Base-by-base conservation (phyloP, 2,113 vertebrate genomes). In the Protobothrops flavoviridis region DNA sequence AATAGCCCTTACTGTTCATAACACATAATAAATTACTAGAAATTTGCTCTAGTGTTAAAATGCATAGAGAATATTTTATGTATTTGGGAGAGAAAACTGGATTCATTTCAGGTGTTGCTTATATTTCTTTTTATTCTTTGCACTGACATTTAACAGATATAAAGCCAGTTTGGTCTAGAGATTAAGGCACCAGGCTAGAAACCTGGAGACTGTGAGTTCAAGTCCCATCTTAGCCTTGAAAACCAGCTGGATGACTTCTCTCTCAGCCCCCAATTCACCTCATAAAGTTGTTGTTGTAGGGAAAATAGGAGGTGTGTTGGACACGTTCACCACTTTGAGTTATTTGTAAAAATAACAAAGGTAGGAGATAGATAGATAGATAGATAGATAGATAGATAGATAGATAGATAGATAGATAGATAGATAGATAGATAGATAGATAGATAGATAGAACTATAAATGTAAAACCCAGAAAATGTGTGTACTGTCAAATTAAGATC, bases 401-500 rank as follows among this genome's bases (percentile, higher is more conserved):
- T 43, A 43, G 43, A 43, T 43, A 43, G 43, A 57, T 57, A 24
- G 23, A 12, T 12, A 13, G n/a, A 64, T 12, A 64, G 48, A 12
- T 48, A 45, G 43, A 57, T 57, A 23, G 23, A 29, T 12, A n/a
- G 29, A 64, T 12, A 64, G 48, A 29, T 23, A 23, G 5, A 57
- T 57, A 24, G 24, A 29, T 12, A n/a, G n/a, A 69, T 4, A 69
- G 48, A 29, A 64, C 21, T 23, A 57, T 29, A 29, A 64, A 64
- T 64, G 26, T 5, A 64, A 17, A 43, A 53, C 8, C 29, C 21
- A 29, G 0, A 43, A 57, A 48, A n/a, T n/a, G 29, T 20, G 6
- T 48, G 3, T 45, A 88, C 15, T 56, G 26, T 50, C 29, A n/a
- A 17, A 93, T 89, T 48, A 0, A 0, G 5, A 2, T 2, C 1